Percentiles rank a stretch among this genome's conserved stretches.
Conservation (phyloP, 1,140 invertebrate genomes). For the Oncopeltus fasciatus region DNA sequence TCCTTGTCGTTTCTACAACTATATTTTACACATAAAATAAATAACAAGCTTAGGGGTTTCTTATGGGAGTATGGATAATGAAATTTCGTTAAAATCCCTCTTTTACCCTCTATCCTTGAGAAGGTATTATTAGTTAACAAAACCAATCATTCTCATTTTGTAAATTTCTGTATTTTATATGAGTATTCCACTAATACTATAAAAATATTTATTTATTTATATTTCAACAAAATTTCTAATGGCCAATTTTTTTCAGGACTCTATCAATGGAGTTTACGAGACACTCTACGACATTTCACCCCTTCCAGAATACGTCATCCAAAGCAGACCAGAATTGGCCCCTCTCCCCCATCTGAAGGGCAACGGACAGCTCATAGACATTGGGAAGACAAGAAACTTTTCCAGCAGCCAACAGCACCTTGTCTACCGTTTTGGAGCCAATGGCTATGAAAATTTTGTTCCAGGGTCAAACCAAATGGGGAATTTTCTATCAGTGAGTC, state of each 20-base stretch:
- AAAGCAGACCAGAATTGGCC: slow-evolving; percentile 33
- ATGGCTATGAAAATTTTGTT: slow-evolving; percentile 35
- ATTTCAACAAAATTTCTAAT: neutral
- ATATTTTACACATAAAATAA: no score
- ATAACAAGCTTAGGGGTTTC: no score
- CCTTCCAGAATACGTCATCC: slow-evolving; percentile 34
- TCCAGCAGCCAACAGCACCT: slow-evolving; percentile 40
- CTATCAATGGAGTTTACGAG: slow-evolving; percentile 49
- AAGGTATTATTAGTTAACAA: no score
- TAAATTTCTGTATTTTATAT: no score
- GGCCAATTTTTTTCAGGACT: slow-evolving; percentile 28
- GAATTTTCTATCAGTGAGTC: slow-evolving; percentile 39
- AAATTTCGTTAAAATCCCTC: no score
- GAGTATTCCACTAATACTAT: no score
- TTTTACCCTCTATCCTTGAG: no score
- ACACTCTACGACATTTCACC: slow-evolving; percentile 47
- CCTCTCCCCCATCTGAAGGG: slow-evolving; percentile 31
- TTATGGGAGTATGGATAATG: no score
- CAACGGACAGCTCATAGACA: slow-evolving; percentile 39
- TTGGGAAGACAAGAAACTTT: slow-evolving; percentile 51
- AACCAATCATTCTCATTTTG: no score
- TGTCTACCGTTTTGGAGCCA: slow-evolving; percentile 45
- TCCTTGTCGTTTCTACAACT: no score
- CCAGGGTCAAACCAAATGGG: slow-evolving; percentile 37
- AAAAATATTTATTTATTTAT: neutral